A percentile compares a stretch with the other conserved stretches of the same genome.
Evolutionary conservation across 2,797 vertebrate species (phyloP).

Genomic region (Thripadectes ignobilis): DNA sequence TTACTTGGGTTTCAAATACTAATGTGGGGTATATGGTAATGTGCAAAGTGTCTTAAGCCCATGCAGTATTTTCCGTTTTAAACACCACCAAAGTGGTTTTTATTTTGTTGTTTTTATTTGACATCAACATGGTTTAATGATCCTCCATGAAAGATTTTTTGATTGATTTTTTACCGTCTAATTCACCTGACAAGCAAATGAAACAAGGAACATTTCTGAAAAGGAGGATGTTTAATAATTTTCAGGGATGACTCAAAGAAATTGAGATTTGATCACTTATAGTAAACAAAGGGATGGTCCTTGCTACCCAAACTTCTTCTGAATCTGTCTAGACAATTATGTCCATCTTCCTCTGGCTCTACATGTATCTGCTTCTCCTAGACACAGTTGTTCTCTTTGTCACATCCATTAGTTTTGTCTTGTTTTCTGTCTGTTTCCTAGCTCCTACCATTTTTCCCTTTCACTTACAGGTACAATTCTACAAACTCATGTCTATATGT

Average conservation of each 20-base stretch:
- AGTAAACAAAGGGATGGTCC: neutral
- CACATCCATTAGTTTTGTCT: neutral
- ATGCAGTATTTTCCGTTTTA: neutral
- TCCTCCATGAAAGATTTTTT: neutral
- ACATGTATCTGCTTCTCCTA: neutral
- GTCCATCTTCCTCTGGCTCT: neutral
- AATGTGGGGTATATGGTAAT: neutral
- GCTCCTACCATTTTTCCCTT: neutral
- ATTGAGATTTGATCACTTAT: neutral
- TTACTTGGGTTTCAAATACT: neutral
- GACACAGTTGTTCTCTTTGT: neutral
- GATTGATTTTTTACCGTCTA: neutral
- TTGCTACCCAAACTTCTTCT: neutral
- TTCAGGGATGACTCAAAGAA: neutral
- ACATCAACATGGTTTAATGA: neutral
- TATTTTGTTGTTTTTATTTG: neutral
- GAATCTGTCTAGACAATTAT: neutral
- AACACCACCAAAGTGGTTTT: neutral
- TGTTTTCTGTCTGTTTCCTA: neutral
- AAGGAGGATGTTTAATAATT: neutral
- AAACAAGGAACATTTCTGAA: neutral
- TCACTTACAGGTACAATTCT: neutral
- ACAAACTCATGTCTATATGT: neutral
- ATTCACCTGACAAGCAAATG: neutral
- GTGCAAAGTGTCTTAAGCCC: neutral